Evolutionary conservation across 2,888 invertebrate species (phyloP), one percentile per base, ranked within the genome.

Genomic region (Lordiphosa andalusiaca): DNA sequence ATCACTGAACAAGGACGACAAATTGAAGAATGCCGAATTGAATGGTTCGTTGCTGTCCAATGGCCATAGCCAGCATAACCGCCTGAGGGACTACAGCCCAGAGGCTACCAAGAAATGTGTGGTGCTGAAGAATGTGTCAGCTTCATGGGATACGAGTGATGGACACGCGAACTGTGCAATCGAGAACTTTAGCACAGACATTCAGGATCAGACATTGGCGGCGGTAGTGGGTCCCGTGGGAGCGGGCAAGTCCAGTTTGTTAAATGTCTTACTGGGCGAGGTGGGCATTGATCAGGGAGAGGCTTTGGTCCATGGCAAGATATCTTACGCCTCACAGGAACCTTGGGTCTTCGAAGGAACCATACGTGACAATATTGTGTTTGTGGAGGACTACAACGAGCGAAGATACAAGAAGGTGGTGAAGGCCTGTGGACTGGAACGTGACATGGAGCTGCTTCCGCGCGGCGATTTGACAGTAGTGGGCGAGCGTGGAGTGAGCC

Each of bases 311-410:
- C 90, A 90, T 21, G 96, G 96, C 3, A 90, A 89, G 46, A 85
- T 94, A 1, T 93, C 93, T 23, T 97, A 96, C 83, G 93, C 95
- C 0, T 92, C 94, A 37, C 96, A 96, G 84, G 93, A 96, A 73
- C 93, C 97, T 0, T 97, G 97, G 96, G 90, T 95, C 6, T 94
- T 94, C 76, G 92, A 89, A 90, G 92, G 94, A 23, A 95, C 95
- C 63, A 94, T 99, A 0, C 91, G 96, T 7, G 97, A 98, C 84
- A 99, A 99, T 88, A 96, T 99, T 68, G 89, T 97, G 1, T 98
- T 99, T 89, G 98, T 98, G 0, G 92, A 90, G 63, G 88, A 90
- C 92, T 81, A 91, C 92, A 64, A 94, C 92, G 93, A 94, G 48
- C 85, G 89, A 5, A 86, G 90, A 3, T 90, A 90, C 58, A 84